Evolutionary conservation across 2,113 vertebrate genomes (phyloP).

Genomic region (Otolemur garnettii): DNA sequence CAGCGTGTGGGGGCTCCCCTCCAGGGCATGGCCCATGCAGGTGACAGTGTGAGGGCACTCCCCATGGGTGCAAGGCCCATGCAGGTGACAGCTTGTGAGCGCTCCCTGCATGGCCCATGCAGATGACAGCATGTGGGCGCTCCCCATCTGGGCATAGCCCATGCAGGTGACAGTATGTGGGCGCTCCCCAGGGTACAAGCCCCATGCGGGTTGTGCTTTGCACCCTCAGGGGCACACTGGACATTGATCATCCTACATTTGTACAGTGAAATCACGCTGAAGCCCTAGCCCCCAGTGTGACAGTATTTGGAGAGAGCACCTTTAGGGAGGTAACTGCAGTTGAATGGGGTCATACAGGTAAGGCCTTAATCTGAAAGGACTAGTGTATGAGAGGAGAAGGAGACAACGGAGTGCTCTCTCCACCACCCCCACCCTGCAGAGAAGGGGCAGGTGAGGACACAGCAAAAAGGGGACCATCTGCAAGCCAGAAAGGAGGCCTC

Average conservation of each 20-base stretch:
- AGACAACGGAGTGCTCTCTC: neutral
- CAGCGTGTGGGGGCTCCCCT: too few species aligned
- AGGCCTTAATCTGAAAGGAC: neutral
- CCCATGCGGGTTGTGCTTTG: neutral
- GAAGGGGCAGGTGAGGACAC: neutral
- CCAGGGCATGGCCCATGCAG: too few species aligned
- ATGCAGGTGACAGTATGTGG: fast-evolving
- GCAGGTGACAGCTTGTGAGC: too few species aligned
- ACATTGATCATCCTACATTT: neutral
- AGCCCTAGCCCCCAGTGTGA: neutral
- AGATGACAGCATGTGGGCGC: too few species aligned
- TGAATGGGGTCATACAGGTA: too few species aligned
- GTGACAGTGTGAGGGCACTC: too few species aligned
- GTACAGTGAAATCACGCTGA: neutral
- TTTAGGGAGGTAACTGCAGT: neutral
- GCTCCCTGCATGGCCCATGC: too few species aligned
- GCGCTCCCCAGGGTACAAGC: neutral
- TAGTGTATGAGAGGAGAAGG: neutral
- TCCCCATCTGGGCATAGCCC: too few species aligned
- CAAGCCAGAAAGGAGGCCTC: neutral
- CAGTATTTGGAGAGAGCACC: too few species aligned
- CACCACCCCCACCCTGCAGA: too few species aligned
- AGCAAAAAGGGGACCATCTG: neutral
- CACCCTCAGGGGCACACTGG: neutral
- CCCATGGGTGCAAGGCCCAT: too few species aligned